Evolutionary conservation across 2,888 invertebrate species (phyloP).

Genomic region (Cyclophora albipunctata): DNA sequence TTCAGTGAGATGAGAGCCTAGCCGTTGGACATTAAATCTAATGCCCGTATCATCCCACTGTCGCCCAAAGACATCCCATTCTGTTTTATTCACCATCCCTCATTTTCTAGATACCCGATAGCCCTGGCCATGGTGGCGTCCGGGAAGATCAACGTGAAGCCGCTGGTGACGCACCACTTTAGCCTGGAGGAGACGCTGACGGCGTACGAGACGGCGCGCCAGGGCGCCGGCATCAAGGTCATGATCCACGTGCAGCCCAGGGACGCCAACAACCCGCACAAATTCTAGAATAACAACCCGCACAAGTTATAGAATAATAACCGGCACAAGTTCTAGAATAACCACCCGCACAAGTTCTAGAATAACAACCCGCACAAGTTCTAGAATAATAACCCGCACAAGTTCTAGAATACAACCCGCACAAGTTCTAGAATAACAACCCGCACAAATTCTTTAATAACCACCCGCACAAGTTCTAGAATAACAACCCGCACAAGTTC

Average conservation of each 20-base stretch:
- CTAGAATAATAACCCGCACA: conserved; percentile 11
- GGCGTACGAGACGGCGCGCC: conserved; percentile 89
- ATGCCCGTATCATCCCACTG: too few species aligned
- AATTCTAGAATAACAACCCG: conserved; percentile 26
- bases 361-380: conserved; percentile 61
- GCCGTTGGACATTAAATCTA: too few species aligned
- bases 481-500: not conserved
- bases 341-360: not conserved
- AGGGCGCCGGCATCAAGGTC: conserved; percentile 87
- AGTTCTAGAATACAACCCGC: conserved; percentile 44
- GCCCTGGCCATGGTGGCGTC: conserved; percentile 86
- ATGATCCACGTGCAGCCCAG: conserved; percentile 84
- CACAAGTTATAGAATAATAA: conserved; percentile 48
- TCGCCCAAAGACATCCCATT: too few species aligned
- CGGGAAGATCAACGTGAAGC: conserved; percentile 86
- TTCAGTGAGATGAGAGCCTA: too few species aligned
- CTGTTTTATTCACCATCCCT: too few species aligned
- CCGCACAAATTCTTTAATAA: too few species aligned
- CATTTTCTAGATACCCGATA: conserved; percentile 79
- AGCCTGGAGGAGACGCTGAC: conserved; percentile 82
- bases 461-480: conserved; percentile 50
- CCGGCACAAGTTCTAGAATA: conserved; percentile 33
- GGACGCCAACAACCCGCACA: conserved; percentile 65
- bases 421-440: conserved; percentile 29
- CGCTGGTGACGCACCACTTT: conserved; percentile 89